Conservation (phyloP, 1,140 invertebrate species). For the Brachionus manjavacas region DNA sequence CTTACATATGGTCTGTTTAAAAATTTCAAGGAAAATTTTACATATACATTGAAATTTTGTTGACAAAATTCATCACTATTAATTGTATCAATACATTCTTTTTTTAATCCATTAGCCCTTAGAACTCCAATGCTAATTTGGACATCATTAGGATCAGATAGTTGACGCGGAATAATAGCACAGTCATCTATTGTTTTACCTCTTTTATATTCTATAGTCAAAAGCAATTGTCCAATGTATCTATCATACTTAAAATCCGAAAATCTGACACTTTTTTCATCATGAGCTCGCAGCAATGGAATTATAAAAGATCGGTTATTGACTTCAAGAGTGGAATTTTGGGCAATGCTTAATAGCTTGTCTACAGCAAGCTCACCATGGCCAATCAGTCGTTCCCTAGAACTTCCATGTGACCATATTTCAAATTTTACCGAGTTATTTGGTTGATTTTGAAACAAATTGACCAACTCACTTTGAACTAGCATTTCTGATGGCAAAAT, state of each 20-base stretch:
- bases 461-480: background rate
- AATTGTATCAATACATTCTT: background rate
- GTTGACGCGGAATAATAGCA: background rate
- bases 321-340: background rate
- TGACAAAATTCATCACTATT: background rate
- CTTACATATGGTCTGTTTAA: constrained; percentile 12
- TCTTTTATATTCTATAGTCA: constrained; percentile 6
- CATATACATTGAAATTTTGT: constrained; percentile 27
- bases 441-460: background rate
- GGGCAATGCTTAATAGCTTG: background rate
- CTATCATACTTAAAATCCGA: background rate
- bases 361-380: background rate
- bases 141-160: background rate
- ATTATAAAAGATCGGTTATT: constrained; percentile 21
- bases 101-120: constrained; percentile 17
- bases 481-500: background rate
- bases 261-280: constrained; percentile 2
- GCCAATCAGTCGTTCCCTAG: background rate
- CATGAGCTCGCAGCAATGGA: background rate
- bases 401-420: background rate
- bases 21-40: constrained; percentile 25
- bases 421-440: background rate
- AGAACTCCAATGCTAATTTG: background rate
- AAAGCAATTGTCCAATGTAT: background rate
- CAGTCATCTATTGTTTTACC: background rate